Base-by-base conservation (phyloP, 2,113 vertebrate genomes). In the Corapipo altera region DNA sequence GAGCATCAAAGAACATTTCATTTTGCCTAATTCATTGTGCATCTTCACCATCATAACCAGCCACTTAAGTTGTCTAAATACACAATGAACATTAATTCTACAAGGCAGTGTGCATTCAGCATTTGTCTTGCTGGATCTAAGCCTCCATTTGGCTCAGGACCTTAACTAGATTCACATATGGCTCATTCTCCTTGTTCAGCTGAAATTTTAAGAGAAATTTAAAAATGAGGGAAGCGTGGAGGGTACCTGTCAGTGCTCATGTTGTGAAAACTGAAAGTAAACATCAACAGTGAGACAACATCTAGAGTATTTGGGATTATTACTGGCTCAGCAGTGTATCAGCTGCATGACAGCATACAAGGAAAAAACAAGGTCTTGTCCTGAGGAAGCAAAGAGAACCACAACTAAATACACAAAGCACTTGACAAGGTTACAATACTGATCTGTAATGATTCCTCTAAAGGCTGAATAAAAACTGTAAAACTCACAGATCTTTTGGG, bases 61-160 rank as follows among this genome's bases (percentile, higher is more conserved):
- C 39, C 86, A 89, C 90, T 94, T 92, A 91, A 75, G 76, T 46
- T 77, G 49, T 58, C 83, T 65, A 92, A 92, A 93, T 75, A 94
- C 0, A 14, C 77, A 73, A 57, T 21, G 61, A 88, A 74, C 85
- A 52, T 43, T 96, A 91, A 94, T 90, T 84, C 92, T 88, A 81
- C 92, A 59, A 76, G 78, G 92, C 88, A 94, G 64, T 3, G 18
- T 44, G 61, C 78, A 86, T 65, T 70, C 83, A 77, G 86, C 57
- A 62, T 79, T 91, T 23, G 3, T 66, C 73, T 75, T 77, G 52
- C 83, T 78, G 59, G 24, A 93, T 77, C 23, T 61, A 64, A 93
- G 49, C 52, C 39, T 88, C 55, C 39, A 14, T 6, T 41, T 26
- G 24, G 82, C 57, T 69, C 70, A 24, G 28, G 39, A 64, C 90